phyloP scores from a whole-genome alignment of 2,113 vertebrate species.

The Dinomys branickii region DNA sequence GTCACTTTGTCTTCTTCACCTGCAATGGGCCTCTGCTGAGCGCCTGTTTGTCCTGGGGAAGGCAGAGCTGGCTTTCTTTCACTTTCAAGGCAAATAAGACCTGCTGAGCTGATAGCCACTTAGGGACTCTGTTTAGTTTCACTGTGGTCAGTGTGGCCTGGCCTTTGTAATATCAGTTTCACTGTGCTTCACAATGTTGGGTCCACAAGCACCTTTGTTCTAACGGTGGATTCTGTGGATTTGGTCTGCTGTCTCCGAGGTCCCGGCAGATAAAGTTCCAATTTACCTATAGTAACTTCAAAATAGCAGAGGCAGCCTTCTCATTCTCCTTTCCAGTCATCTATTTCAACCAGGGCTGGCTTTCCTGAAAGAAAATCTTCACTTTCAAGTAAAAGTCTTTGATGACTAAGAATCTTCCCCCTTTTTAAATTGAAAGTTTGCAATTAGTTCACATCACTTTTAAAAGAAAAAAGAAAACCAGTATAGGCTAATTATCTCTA shows the following conservation, averaged over 20 bases:
- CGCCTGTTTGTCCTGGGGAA: neutral
- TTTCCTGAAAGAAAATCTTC: constrained; percentile 17
- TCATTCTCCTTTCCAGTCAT: neutral
- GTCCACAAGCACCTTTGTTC: constrained; percentile 39
- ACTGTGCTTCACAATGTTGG: constrained; percentile 30
- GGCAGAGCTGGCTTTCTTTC: neutral
- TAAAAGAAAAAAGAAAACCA: constrained; percentile 24
- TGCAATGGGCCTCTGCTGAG: neutral
- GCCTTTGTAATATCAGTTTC: constrained; percentile 10
- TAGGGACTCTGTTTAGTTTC: constrained; percentile 33
- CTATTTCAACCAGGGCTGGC: neutral
- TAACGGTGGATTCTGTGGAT: constrained; percentile 32
- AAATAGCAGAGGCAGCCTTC: neutral
- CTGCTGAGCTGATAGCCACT: neutral
- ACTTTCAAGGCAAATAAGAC: constrained; percentile 60
- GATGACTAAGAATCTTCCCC: neutral
- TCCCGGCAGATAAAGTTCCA: constrained; percentile 27
- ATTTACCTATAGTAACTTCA: neutral
- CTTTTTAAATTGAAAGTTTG: constrained; percentile 48
- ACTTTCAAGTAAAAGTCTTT: neutral
- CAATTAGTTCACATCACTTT: constrained; percentile 37
- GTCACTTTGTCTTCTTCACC: neutral
- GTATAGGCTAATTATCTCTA: neutral
- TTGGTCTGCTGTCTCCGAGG: constrained; percentile 49
- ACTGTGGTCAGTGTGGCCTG: constrained; percentile 32